Evolutionary conservation across 2,888 invertebrate species (phyloP).

Genomic region (Drosophila kambysellisi): DNA sequence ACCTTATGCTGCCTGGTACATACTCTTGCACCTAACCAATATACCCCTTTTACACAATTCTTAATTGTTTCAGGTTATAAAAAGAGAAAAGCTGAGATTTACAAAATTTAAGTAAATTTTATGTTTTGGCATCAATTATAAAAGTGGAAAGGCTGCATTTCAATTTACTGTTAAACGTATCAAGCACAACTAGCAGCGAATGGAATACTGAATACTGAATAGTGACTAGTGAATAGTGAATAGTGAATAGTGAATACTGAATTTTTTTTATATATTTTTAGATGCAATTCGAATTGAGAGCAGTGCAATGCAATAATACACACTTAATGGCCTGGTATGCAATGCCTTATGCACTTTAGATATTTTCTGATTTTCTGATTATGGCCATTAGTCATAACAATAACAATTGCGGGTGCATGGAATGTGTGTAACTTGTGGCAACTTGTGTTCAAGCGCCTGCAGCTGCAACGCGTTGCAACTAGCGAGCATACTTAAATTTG

Average conservation of each 20-base stretch:
- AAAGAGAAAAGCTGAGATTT: background rate
- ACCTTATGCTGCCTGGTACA: background rate
- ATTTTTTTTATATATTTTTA: conserved; percentile 33
- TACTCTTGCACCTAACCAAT: background rate
- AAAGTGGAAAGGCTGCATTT: background rate
- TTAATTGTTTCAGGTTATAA: background rate
- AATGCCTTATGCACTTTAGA: conserved; percentile 56
- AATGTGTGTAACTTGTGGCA: conserved; percentile 35
- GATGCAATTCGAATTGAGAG: conserved; percentile 37
- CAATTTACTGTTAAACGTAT: background rate
- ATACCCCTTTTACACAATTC: background rate
- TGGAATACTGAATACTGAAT: background rate
- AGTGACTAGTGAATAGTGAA: background rate
- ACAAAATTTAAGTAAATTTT: background rate
- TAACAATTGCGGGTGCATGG: conserved; percentile 35
- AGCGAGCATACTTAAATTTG: conserved; percentile 64
- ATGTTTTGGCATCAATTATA: background rate
- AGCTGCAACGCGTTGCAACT: conserved; percentile 21
- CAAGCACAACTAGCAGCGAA: conserved; percentile 9
- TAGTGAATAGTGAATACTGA: conserved; percentile 8
- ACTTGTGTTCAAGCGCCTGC: conserved; percentile 16
- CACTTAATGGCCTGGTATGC: conserved; percentile 35
- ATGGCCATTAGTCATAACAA: conserved; percentile 55
- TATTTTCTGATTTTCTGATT: conserved; percentile 53
- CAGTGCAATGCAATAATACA: conserved; percentile 24